Base-by-base conservation (phyloP, 2,888 invertebrate genomes). In the Luffia ferchaultella region DNA sequence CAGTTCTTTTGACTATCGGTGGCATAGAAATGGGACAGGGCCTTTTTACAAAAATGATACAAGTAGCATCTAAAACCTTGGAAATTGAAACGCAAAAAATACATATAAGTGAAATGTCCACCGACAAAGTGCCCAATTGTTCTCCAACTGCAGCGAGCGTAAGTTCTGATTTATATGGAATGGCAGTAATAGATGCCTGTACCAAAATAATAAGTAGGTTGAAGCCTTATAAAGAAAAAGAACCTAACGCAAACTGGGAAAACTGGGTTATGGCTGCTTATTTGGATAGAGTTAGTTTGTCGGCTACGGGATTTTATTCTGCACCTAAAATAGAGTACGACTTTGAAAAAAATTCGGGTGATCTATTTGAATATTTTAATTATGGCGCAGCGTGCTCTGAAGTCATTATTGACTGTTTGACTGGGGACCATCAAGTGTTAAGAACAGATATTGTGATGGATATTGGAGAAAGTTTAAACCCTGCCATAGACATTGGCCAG, bases 21-120 rank as follows among this genome's bases (percentile, higher is more conserved):
- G 95, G 94, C 16, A 89, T 91, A 47, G 96, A 96, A 85, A 95
- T 96, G 93, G 96, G 96, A 0, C 96, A 96, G 77, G 96, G 96
- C 0, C 79, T 96, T 2, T 92, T 93, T 65, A 95, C 94, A 0
- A 96, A 96, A 85, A 93, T 95, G 90, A 89, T 92, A 53, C 95
- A 95, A 86, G 88, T 93, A 0, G 92, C 92, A 0, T 90, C 91
- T 53, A 84, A 84, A 61, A 86, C 82, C 9, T 68, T 93, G 40
- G 87, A 85, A 55, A 84, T 92, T 20, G 85, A 89, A 16, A 70
- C 86, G 1, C 73, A 78, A 0, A 87, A 87, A 68, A 90, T 93
- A 58, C 88, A 91, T 61, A 89, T 92, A 30, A 86, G 87, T 50
- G 93, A 93, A 75, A 92, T 91, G 54, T 75, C 90, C 2, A 92